phyloP scores from a whole-genome alignment of 1,140 invertebrate species.

The Calephelis virginiensis region DNA sequence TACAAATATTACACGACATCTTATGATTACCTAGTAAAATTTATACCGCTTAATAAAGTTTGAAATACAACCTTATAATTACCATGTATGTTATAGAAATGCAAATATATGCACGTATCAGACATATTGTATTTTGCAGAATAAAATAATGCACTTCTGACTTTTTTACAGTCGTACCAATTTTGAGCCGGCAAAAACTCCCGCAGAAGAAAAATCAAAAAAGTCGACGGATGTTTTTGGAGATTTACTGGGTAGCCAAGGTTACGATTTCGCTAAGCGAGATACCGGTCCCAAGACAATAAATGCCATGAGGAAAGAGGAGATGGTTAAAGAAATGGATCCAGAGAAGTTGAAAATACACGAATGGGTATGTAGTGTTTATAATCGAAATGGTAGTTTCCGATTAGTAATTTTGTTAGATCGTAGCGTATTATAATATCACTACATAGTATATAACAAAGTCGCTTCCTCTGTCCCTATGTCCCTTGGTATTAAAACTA shows the following conservation, averaged over 20 bases:
- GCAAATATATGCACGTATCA: neutral
- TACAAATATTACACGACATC: no score
- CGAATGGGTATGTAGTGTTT: constrained; percentile 80
- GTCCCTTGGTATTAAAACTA: no score
- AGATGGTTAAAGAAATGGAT: constrained; percentile 92
- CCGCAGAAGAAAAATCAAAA: constrained; percentile 66
- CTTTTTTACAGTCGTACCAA: constrained; percentile 79
- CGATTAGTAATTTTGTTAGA: no score
- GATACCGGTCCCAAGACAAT: constrained; percentile 91
- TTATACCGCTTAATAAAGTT: no score
- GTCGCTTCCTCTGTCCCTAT: no score
- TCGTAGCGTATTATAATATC: no score
- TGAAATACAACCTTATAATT: no score
- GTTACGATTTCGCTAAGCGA: constrained; percentile 90
- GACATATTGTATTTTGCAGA: no score
- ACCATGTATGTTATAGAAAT: no score
- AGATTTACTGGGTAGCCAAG: constrained; percentile 92
- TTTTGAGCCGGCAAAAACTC: constrained; percentile 79
- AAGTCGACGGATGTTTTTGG: constrained; percentile 88
- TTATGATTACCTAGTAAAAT: no score
- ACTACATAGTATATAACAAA: no score
- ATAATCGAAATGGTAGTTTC: constrained; percentile 25
- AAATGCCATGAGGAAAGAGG: constrained; percentile 94
- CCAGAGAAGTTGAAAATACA: constrained; percentile 92
- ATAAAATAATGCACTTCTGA: neutral